phyloP scores from a whole-genome alignment of 1,140 invertebrate genomes.

The Andricus grossulariae region DNA sequence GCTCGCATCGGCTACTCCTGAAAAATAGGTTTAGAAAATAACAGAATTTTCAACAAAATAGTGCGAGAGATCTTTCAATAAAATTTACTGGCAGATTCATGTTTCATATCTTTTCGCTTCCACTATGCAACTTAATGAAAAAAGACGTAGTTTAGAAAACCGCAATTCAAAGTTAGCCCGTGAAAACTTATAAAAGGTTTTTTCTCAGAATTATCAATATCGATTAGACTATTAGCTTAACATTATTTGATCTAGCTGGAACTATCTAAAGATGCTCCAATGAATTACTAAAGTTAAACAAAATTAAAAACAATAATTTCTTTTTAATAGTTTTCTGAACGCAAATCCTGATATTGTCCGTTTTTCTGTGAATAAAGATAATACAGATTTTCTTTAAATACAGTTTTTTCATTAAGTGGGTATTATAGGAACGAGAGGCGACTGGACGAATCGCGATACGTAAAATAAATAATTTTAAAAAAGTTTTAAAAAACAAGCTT shows the following conservation, averaged over 20 bases:
- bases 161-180: background rate
- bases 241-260: too few relatives aligned
- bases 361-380: too few relatives aligned
- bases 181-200: too few relatives aligned
- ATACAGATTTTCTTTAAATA: background rate
- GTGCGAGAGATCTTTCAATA: background rate
- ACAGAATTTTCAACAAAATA: constrained; percentile 13
- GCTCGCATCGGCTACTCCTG: constrained; percentile 65
- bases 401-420: background rate
- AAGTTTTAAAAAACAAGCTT: too few relatives aligned
- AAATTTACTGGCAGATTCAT: background rate
- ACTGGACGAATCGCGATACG: background rate
- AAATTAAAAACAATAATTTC: too few relatives aligned
- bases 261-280: too few relatives aligned
- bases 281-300: too few relatives aligned
- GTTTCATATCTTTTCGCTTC: background rate
- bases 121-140: background rate
- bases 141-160: background rate
- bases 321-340: too few relatives aligned
- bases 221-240: too few relatives aligned
- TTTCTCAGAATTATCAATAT: too few relatives aligned
- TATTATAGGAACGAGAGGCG: background rate
- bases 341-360: too few relatives aligned
- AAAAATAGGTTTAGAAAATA: constrained; percentile 55
- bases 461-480: too few relatives aligned